Evolutionary conservation across 1,140 invertebrate genomes (phyloP).

Genomic region (Harlomillsia oculata): DNA sequence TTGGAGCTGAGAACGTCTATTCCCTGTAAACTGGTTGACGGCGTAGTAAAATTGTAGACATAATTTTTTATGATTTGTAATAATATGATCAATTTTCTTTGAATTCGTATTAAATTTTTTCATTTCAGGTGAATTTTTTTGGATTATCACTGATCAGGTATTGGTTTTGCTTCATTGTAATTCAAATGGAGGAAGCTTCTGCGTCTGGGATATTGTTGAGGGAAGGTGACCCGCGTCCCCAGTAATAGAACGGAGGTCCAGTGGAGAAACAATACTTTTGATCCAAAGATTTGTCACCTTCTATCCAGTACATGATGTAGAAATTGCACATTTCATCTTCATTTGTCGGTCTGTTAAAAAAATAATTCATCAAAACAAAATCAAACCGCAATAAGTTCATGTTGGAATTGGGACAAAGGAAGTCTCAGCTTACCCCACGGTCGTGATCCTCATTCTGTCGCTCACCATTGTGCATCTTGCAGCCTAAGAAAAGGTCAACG

Average conservation of each 20-base stretch:
- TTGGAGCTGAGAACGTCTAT: too few species aligned
- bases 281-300: constrained; percentile 62
- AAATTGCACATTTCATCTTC: constrained; percentile 99
- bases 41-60: too few species aligned
- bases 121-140: background rate
- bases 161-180: background rate
- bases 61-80: too few species aligned
- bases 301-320: constrained; percentile 96
- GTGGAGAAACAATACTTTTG: constrained; percentile 76
- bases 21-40: too few species aligned
- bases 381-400: background rate
- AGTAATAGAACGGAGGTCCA: constrained; percentile 70
- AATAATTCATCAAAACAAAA: background rate
- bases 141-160: background rate
- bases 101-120: too few species aligned
- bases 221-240: constrained; percentile 51
- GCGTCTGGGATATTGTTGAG: constrained; percentile 69
- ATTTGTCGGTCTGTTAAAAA: constrained; percentile 52
- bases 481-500: constrained; percentile 55
- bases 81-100: too few species aligned
- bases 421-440: constrained; percentile 65
- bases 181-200: constrained; percentile 48
- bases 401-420: background rate
- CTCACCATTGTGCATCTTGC: constrained; percentile 86
- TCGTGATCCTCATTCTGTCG: constrained; percentile 50